Evolutionary conservation across 2,888 invertebrate genomes (phyloP).

Genomic region (Cactoblastis cactorum): DNA sequence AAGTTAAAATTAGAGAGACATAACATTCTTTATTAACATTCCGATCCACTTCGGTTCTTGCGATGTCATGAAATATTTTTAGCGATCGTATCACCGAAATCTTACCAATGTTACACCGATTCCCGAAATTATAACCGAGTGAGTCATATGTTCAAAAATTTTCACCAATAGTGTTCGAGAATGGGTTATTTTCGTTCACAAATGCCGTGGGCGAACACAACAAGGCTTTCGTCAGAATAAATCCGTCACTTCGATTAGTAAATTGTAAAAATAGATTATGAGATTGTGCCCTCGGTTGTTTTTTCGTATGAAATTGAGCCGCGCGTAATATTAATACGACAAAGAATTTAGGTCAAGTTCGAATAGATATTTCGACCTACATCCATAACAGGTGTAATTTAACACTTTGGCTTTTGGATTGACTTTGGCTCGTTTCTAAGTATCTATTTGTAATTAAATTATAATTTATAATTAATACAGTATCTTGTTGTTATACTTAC

Average conservation of each 20-base stretch:
- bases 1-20: not conserved
- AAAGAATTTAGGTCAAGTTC: slow-evolving; percentile 40
- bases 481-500: too few species aligned
- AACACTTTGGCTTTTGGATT: not conserved
- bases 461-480: too few species aligned
- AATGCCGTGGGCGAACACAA: slow-evolving; percentile 64
- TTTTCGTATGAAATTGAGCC: slow-evolving; percentile 16
- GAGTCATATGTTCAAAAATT: slow-evolving; percentile 47
- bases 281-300: slow-evolving; percentile 29
- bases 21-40: slow-evolving; percentile 18
- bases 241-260: slow-evolving; percentile 47
- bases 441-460: too few species aligned
- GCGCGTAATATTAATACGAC: slow-evolving; percentile 26
- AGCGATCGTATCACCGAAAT: slow-evolving; percentile 36
- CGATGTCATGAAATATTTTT: slow-evolving; percentile 50
- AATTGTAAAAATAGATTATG: slow-evolving; percentile 50
- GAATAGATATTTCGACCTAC: slow-evolving; percentile 8
- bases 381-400: not conserved
- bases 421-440: too few species aligned
- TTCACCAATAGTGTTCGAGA: slow-evolving; percentile 46
- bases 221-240: slow-evolving; percentile 67
- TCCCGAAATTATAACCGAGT: slow-evolving; percentile 54
- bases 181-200: slow-evolving; percentile 51
- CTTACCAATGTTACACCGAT: slow-evolving; percentile 58
- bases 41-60: slow-evolving; percentile 25